Evolutionary conservation across 2,888 invertebrate genomes (phyloP).

Genomic region (Lasioglossum marginatum): DNA sequence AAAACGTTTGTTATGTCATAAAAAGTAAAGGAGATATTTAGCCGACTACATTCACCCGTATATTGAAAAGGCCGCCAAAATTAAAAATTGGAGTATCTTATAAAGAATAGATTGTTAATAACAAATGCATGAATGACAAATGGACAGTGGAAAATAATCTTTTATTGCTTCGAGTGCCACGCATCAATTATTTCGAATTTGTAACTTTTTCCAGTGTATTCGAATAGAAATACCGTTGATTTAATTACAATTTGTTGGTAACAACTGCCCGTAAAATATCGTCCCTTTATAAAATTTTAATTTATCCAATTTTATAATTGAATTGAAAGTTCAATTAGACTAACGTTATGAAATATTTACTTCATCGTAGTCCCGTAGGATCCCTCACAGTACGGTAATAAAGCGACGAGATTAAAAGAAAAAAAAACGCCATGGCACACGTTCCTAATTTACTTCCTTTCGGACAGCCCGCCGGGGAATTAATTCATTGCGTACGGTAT

Average conservation of each 20-base stretch:
- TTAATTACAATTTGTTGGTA: not conserved
- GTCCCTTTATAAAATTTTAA: not conserved
- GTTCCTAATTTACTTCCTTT: not conserved
- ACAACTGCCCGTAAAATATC: not conserved
- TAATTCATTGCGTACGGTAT: not conserved
- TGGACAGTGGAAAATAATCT: too few relatives aligned
- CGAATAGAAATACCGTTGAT: not conserved
- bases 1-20: too few relatives aligned
- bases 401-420: conserved; percentile 4
- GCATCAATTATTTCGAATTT: not conserved
- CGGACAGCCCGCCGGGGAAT: not conserved
- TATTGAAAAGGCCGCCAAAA: too few relatives aligned
- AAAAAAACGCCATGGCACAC: not conserved
- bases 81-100: too few relatives aligned
- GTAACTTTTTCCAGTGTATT: not conserved
- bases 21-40: too few relatives aligned
- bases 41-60: too few relatives aligned
- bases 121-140: too few relatives aligned
- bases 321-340: not conserved
- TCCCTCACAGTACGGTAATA: not conserved
- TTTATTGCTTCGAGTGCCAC: not conserved
- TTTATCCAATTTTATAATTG: not conserved
- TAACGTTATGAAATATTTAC: not conserved
- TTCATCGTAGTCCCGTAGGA: not conserved
- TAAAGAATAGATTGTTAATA: too few relatives aligned